Evolutionary conservation across 2,888 invertebrate genomes (phyloP), one percentile per base, ranked within the genome.

Genomic region (Portevinia maculata): DNA sequence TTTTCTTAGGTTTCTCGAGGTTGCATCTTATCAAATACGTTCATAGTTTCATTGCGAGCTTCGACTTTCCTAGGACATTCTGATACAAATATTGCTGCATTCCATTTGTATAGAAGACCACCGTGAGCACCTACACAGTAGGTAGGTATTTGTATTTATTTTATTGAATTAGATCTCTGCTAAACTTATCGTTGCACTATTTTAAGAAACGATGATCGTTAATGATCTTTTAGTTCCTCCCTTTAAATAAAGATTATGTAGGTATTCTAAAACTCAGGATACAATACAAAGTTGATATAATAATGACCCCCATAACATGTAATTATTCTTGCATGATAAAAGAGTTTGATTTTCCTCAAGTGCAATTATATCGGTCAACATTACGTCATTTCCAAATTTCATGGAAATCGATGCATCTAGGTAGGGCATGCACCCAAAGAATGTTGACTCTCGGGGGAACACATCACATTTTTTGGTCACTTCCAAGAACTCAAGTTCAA

Each of bases 401-500:
- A 67, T 2, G 24, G 67, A 83, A 83, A 71, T 57, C 37, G 41
- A 57, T 67, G 71, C 67, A 62, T 60, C 69, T 17, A 71, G 28
- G 19, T 37, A 15, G n/a, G 41, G 15, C 44, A 81, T 30, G 46
- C 75, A 75, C 48, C n/a, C 59, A 52, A 65, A 83, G 59, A 76
- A 59, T 70, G 60, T 50, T 60, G 41, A 44, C 69, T 55, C 52
- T 55, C 7, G 11, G 30, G 53, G 41, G 64, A 64, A 64, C 48
- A 69, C 62, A 62, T 69, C 44, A 57, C 69, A 50, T 76, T 46
- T 75, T 52, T 76, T 46, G 53, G 50, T 62, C 37, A 60, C 55
- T 83, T 83, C 83, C 67, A 62, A 73, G 83, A 83, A 83, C 37
- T 50, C 37, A 67, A 78, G 60, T 78, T 57, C 60, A 65, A 67